Percentiles rank a stretch among this genome's conserved stretches.
These are phyloP conservation scores for Oryzias dopingdopingensis DNA, from an alignment of 2,797 vertebrate genomes.

Conservation along the genomic window DNA sequence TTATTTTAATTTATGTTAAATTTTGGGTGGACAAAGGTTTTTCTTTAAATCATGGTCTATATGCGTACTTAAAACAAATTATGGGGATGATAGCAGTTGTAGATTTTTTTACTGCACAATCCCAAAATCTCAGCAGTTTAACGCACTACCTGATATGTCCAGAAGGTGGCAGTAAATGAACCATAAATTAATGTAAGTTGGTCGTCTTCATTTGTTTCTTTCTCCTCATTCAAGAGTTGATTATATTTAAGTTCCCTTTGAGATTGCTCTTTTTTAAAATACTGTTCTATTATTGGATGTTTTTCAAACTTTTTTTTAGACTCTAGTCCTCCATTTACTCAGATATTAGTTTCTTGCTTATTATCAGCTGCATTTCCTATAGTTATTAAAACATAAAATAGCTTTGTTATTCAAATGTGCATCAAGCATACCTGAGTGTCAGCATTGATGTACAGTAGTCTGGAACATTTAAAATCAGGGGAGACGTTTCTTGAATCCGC, in stretches of 20 bases:
- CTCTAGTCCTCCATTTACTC: too few species aligned
- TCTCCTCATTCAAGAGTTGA: background rate
- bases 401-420: conserved; percentile 35
- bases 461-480: conserved; percentile 40
- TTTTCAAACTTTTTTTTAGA: too few species aligned
- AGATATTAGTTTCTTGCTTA: too few species aligned
- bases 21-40: too few species aligned
- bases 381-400: conserved; percentile 25
- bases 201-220: background rate
- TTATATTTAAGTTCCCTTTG: too few species aligned
- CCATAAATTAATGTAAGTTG: background rate
- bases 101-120: too few species aligned
- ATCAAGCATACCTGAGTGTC: conserved; percentile 39
- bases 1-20: too few species aligned
- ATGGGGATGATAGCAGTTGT: too few species aligned
- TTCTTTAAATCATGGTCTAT: too few species aligned
- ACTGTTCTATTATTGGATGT: background rate
- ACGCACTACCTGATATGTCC: conserved; percentile 14
- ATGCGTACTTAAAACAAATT: too few species aligned
- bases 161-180: conserved; percentile 44
- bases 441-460: conserved; percentile 40
- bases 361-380: too few species aligned
- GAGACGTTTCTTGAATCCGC: conserved; percentile 53
- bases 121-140: background rate
- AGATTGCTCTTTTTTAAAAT: conserved; percentile 2